Evolutionary conservation across 2,888 invertebrate species (phyloP), one percentile per base, ranked within the genome.

Genomic region (Clunio marinus): DNA sequence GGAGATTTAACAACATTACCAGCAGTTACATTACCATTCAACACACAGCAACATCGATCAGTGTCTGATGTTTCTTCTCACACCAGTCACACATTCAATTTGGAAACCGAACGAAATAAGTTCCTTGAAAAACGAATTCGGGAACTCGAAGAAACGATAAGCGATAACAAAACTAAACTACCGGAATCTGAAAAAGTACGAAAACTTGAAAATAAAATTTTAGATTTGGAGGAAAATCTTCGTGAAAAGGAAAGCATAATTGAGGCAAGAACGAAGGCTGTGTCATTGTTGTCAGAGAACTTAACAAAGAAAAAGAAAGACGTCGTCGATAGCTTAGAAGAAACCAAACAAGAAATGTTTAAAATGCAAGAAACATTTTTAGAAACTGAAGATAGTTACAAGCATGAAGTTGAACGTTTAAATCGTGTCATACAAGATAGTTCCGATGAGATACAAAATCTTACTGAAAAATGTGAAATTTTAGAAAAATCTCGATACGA

Each of bases 221-320:
- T 93, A 71, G 94, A 95, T 76, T 81, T 90, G 62, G 89, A 92
- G 78, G 93, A 93, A 76, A 87, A 86, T 77, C 81, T 92, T 2
- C 86, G 85, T 74, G 90, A 92, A 78, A 89, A 92, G 76, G 90
- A 91, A 78, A 87, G 88, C 74, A 88, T 93, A 63, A 88, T 93
- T 74, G 87, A 88, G 77, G 87, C 91, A 3, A 84, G 91, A 76
- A 90, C 90, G 73, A 86, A 86, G 79, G 91, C 93, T 27, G 84
- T 88, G 51, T 86, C 88, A 17, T 80, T 90, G 55, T 86, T 90
- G 83, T 86, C 88, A 4, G 89, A 88, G 72, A 88, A 85, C 77
- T 80, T 89, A 69, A 80, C 80, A 2, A 66, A 70, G 8, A 74
- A 75, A 80, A 84, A 87, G 68, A 89, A 88, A 80, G 84, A 83